Evolutionary conservation across 2,888 invertebrate species (phyloP), one percentile per base, ranked within the genome.

Genomic region (Dendrolimus houi): DNA sequence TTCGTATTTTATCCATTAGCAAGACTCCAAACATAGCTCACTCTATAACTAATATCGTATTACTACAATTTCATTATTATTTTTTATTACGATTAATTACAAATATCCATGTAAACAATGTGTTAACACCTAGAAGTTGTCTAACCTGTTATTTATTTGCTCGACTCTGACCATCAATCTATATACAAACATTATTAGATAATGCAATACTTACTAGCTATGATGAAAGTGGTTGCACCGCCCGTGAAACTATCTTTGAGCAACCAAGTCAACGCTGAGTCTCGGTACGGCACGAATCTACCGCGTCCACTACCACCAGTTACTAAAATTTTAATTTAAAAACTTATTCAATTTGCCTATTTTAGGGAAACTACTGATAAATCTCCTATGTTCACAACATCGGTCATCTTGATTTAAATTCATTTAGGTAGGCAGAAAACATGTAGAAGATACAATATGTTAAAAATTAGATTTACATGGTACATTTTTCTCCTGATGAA

Each of bases 201-300:
- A 12, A 47, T 12, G 47, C 52, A 64, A 59, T 67, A 90, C 94
- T 92, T 89, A 96, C 96, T 96, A 63, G 96, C 95, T 68, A 96
- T 94, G 90, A 96, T 94, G 73, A 95, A 93, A 54, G 95, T 95
- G 69, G 93, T 93, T 53, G 95, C 94, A 72, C 95, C 95, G 65
- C 96, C 95, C 52, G 95, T 95, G 54, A 96, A 92, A 65, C 95
- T 95, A 77, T 96, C 96, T 77, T 95, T 95, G 41, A 96, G 88
- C 9, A 96, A 92, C 95, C 96, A 96, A 64, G 96, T 96, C 60
- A 96, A 91, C 17, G 95, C 93, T 0, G 96, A 96, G 79, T 96
- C 95, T 63, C 96, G 90, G 79, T 95, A 96, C 2, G 96, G 96
- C 47, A 96, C 94, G 79, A 95, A 96, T 68, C 93, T 74, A 2